Evolutionary conservation across 2,113 vertebrate species (phyloP).

Genomic region (Rhadina sibilatrix): DNA sequence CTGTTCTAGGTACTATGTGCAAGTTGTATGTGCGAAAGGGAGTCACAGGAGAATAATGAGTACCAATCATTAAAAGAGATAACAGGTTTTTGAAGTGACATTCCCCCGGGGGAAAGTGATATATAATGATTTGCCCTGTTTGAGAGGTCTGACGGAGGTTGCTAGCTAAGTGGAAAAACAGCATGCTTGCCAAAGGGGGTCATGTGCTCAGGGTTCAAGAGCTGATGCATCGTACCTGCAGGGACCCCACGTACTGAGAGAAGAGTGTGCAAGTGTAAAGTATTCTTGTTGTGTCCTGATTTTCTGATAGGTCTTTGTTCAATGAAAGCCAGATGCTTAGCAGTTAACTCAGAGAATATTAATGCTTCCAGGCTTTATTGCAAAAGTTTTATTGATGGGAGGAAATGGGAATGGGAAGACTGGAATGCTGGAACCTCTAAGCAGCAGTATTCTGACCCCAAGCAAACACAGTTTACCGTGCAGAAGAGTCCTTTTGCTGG

Average conservation of each 20-base stretch:
- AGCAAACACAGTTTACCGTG: background rate
- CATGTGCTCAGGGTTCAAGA: fast-evolving
- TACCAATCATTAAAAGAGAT: background rate
- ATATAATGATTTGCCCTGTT: background rate
- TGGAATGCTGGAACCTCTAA: background rate
- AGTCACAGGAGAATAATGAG: background rate
- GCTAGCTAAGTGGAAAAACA: background rate
- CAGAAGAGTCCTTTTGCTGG: background rate
- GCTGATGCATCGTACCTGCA: fast-evolving
- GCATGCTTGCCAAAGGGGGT: background rate
- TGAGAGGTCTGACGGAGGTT: background rate
- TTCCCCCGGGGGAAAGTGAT: background rate
- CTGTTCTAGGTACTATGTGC: background rate
- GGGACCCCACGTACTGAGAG: fast-evolving
- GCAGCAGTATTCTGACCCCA: background rate
- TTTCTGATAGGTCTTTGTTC: background rate
- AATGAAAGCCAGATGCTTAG: background rate
- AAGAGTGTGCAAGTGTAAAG: background rate
- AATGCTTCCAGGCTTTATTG: background rate
- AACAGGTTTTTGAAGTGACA: background rate
- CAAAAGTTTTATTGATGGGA: background rate
- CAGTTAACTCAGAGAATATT: background rate
- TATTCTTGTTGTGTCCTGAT: background rate
- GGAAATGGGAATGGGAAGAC: background rate
- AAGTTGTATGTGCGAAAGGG: background rate